Evolutionary conservation across 2,113 vertebrate genomes (phyloP), one percentile per base, ranked within the genome.

Genomic region (Pseudorasbora parva): DNA sequence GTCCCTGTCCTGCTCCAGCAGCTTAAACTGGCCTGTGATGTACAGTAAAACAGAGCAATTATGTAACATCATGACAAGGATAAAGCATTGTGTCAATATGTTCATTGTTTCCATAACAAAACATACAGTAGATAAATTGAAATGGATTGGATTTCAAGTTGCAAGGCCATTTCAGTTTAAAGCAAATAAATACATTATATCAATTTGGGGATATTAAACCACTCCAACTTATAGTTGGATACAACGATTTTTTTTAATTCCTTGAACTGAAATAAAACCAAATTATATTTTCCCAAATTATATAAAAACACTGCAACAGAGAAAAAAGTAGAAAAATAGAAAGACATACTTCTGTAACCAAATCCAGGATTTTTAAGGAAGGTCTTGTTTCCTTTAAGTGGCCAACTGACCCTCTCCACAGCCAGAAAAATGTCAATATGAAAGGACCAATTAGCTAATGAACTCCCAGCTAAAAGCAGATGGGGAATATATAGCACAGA

Each of bases 1-100:
- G 92, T 99, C 98, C 92, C 98, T 93, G 94, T 99, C 98, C 94
- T 98, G 98, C 93, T 99, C 98, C 93, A 99, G 94, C 85, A 99
- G 93, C 94, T 99, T 99, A 93, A 99, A 99, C 90, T 98, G 97
- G 91, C 98, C 98, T 99, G 88, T 90, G 91, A 91, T 92, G 90
- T 85, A 88, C 14, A 49, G 82, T n/a, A 84, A 51, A 92, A 88
- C 71, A 33, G 8, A 68, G 30, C 17, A 33, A 19, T 66, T 66
- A 8, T 66, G 27, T 17, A 71, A 45, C 68, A 43, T n/a, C 37
- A 43, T 11, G 66, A 54, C 17, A 19, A 54, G 17, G 51, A 54
- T 19, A 54, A 54, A 54, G 17, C 17, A 54, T 8, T 8, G 51
- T 8, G 49, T 19, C 51, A 54, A 19, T 54, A 21, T 54, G 51